Evolutionary conservation across 2,888 invertebrate genomes (phyloP), one percentile per base, ranked within the genome.

Genomic region (Chorisops tibialis): DNA sequence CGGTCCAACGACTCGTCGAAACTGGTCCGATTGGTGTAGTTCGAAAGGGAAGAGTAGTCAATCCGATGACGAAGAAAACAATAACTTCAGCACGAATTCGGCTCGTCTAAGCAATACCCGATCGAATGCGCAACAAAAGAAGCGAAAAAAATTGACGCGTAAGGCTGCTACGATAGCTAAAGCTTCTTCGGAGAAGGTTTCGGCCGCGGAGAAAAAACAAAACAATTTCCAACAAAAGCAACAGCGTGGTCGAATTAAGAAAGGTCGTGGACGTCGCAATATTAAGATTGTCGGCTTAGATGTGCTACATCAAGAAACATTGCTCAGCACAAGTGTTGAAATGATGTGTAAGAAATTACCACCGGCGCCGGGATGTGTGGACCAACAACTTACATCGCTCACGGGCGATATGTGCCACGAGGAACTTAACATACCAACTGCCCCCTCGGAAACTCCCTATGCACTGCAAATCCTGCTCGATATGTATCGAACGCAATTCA

Each of bases 321-420:
- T 95, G 68, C 83, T 93, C 6, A 93, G 93, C 73, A 93, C 93
- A 16, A 87, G 90, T 19, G 86, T 87, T 56, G 89, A 89, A 73
- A 82, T 83, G 50, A 80, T 82, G 70, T 85, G 87, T 7, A 87
- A 87, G 72, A 87, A 87, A 75, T 81, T 89, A 66, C 91, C 91
- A 39, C 91, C 93, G 30, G 93, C 93, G 49, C 93, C 93, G 9
- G 95, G 95, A 59, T 93, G 93, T 75, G 91, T 95, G 63, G 94
- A 93, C 77, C 93, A 94, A 75, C 92, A 93, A 69, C 80, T 95
- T 63, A 91, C 93, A 3, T 87, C 89, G 47, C 80, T 93, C 58
- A 87, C 89, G 43, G 82, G 86, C 59, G 82, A 82, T 70, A 81
- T 86, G 72, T 83, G 89, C 65, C 93, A 94, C 76, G 85, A 87